Conservation (phyloP, 2,797 vertebrate species). For the Pseudocheirus occidentalis region DNA sequence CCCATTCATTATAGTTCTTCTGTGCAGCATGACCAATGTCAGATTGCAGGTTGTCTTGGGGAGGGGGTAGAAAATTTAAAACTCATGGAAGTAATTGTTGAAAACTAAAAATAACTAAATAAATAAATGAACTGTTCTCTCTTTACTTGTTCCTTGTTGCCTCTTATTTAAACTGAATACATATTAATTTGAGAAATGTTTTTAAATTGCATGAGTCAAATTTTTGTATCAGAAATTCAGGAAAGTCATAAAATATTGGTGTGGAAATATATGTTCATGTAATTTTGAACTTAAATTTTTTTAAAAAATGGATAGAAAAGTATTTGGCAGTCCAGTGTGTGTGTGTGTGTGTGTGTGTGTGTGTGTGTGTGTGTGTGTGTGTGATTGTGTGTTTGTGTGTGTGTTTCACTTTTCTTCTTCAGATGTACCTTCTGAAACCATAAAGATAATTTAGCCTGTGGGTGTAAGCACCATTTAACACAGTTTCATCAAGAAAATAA, state of each 20-base stretch:
- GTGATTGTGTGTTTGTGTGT: too few relatives aligned
- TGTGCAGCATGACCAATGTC: too few relatives aligned
- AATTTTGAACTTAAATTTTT: slow-evolving; percentile 1
- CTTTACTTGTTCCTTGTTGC: neutral
- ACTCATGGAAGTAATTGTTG: too few relatives aligned
- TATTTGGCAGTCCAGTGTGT: neutral
- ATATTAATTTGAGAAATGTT: slow-evolving; percentile 44
- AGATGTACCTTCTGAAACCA: slow-evolving; percentile 35
- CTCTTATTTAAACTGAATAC: neutral
- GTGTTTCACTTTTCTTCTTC: neutral
- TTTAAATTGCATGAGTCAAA: slow-evolving; percentile 13
- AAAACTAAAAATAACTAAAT: too few relatives aligned
- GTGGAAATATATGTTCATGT: neutral
- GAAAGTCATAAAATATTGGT: neutral
- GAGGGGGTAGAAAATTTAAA: too few relatives aligned
- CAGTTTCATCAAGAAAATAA: slow-evolving; percentile 59
- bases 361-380: neutral
- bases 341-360: neutral
- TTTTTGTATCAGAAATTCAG: slow-evolving; percentile 13
- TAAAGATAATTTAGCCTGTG: slow-evolving; percentile 63
- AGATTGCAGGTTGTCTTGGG: too few relatives aligned
- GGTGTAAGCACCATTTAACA: slow-evolving; percentile 49
- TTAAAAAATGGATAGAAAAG: neutral
- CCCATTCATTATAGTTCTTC: too few relatives aligned
- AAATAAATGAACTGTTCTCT: too few relatives aligned